These are phyloP conservation scores for Argentina silus DNA, from an alignment of 2,797 vertebrate species.

Conservation along the genomic window DNA sequence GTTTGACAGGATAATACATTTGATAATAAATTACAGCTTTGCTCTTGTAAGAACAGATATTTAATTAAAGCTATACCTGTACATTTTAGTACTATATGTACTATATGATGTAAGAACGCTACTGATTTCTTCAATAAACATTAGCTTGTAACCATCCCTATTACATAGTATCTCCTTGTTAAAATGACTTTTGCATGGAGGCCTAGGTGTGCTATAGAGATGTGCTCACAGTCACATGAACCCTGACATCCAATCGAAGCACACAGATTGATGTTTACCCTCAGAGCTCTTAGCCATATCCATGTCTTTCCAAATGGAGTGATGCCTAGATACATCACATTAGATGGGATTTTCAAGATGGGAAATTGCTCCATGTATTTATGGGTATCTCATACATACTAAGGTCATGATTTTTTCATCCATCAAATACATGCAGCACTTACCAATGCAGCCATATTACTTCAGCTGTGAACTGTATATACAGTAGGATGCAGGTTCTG, in stretches of 20 bases:
- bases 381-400: conserved; percentile 16
- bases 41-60: too few species aligned
- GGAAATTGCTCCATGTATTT: conserved; percentile 6
- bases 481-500: conserved; percentile 16
- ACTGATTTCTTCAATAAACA: neutral
- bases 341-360: neutral
- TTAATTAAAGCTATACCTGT: too few species aligned
- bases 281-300: neutral
- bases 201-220: conserved; percentile 1
- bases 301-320: conserved; percentile 4
- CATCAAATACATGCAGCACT: conserved; percentile 7
- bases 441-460: conserved; percentile 8
- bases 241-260: conserved; percentile 13
- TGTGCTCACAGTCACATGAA: conserved; percentile 11
- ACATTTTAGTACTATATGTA: too few species aligned
- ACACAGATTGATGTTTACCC: conserved; percentile 14
- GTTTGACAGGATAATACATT: too few species aligned
- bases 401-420: conserved; percentile 14
- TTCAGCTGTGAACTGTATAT: neutral
- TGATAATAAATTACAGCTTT: too few species aligned
- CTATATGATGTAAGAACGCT: neutral
- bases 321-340: conserved; percentile 3
- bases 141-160: neutral
- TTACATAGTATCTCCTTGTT: neutral
- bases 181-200: conserved; percentile 23